Evolutionary conservation across 2,797 vertebrate species (phyloP), one percentile per base, ranked within the genome.

Genomic region (Antrozous pallidus): DNA sequence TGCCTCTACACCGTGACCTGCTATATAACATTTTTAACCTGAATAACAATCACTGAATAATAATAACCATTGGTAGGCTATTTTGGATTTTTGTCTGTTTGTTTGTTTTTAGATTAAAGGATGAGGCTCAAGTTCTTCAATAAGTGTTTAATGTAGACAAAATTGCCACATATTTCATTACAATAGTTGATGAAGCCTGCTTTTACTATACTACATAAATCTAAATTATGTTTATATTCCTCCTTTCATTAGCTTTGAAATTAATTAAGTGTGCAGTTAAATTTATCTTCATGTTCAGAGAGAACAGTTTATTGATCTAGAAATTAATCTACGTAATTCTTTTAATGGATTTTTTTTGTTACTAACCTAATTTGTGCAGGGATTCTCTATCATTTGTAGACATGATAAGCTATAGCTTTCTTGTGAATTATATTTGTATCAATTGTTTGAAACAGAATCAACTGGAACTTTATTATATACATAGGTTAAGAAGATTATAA

Each of bases 191-290:
- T 75, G 80, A 63, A 90, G 71, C 84, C 56, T 82, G 17, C 65
- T 95, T 93, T 96, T 83, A 11, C 71, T 94, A 36, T 93, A 91
- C 28, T 36, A 17, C 63, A 54, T 84, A 88, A n/a, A 38, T 28
- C 33, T 67, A 95, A 94, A 95, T 77, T 88, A 70, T 87, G 31
- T 33, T 80, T 96, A 94, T 51, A 96, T 88, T 83, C 94, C 90
- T 93, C 78, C 40, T 13, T 26, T 96, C 90, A 96, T 93, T 95
- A 96, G n/a, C 47, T 96, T 95, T 92, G 91, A 97, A 97, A 96
- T 83, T 96, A 81, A 94, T 94, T 90, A 88, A 88, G 24, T 75
- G 89, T 89, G 49, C 10, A 58, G 74, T 92, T 96, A 94, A 82
- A 69, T 87, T 95, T 96, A n/a, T 93, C 84, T 96, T 96, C 91